A percentile compares a stretch with the other conserved stretches of the same genome.
phyloP scores from a whole-genome alignment of 23 tunicate species.

The Ascidia mentula region DNA sequence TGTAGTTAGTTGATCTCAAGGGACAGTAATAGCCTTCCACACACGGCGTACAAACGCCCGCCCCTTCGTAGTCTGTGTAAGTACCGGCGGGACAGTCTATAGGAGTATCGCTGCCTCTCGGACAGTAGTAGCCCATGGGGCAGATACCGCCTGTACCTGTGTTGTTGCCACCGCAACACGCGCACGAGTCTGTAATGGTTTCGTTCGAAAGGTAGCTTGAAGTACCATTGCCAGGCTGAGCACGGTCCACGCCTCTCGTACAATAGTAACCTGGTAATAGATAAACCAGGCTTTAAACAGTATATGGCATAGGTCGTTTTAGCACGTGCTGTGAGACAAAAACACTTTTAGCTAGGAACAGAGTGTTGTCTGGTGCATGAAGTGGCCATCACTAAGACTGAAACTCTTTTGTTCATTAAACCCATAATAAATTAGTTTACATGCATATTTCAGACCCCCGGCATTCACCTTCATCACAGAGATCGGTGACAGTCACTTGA shows the following conservation, averaged over 20 bases:
- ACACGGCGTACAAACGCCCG: slow-evolving; percentile 47
- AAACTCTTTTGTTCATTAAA: too few relatives aligned
- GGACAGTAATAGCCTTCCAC: slow-evolving; percentile 70
- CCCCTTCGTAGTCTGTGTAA: slow-evolving; percentile 45
- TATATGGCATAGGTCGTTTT: too few relatives aligned
- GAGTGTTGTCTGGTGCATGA: neutral
- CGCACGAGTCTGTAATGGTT: slow-evolving; percentile 38
- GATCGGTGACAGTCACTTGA: slow-evolving; percentile 25
- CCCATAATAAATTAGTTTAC: neutral
- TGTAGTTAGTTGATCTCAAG: slow-evolving; percentile 44
- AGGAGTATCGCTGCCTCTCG: slow-evolving; percentile 48
- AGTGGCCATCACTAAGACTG: too few relatives aligned
- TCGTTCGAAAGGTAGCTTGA: slow-evolving; percentile 23
- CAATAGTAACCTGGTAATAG: slow-evolving; percentile 65
- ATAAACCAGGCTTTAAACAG: neutral
- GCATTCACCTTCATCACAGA: slow-evolving; percentile 61
- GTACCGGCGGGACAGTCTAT: slow-evolving; percentile 51
- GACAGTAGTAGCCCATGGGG: slow-evolving; percentile 74
- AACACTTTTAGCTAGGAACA: too few relatives aligned
- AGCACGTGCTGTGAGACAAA: too few relatives aligned
- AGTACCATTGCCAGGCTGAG: slow-evolving; percentile 84
- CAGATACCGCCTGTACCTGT: slow-evolving; percentile 85
- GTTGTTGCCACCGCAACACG: slow-evolving; percentile 66
- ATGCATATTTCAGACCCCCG: too few relatives aligned
- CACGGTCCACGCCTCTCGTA: slow-evolving; percentile 70